Conservation (phyloP, 2,797 vertebrate genomes). For the Hemibagrus guttatus region DNA sequence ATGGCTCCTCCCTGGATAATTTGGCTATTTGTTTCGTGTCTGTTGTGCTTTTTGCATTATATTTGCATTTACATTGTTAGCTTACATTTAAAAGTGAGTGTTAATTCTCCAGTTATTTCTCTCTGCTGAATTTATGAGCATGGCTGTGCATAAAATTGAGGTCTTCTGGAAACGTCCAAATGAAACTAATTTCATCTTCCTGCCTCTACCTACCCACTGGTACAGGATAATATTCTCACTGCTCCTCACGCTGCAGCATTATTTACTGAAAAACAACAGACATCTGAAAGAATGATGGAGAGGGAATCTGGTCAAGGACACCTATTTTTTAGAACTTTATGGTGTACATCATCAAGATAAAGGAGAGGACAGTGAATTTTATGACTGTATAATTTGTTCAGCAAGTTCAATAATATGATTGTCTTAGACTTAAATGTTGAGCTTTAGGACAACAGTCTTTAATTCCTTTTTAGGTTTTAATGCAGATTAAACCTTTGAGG, state of each 20-base stretch:
- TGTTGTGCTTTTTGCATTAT: not conserved
- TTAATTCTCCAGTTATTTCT: not conserved
- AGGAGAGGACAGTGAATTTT: not conserved
- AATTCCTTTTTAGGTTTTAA: not conserved
- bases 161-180: slow-evolving; percentile 5
- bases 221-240: slow-evolving; percentile 4
- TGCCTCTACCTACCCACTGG: not conserved
- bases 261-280: not conserved
- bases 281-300: slow-evolving; percentile 1
- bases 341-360: not conserved
- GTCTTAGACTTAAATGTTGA: not conserved
- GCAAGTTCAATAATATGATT: not conserved
- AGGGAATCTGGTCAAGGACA: not conserved
- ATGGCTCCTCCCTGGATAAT: not conserved
- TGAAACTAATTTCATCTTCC: slow-evolving; percentile 14
- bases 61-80: not conserved
- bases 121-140: slow-evolving; percentile 3
- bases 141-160: not conserved
- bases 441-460: not conserved
- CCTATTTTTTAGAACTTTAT: not conserved
- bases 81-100: slow-evolving; percentile 3
- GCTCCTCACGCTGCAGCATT: not conserved
- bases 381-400: not conserved
- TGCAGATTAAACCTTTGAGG: not conserved
- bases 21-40: not conserved